A percentile compares a stretch with the other conserved stretches of the same genome.
phyloP scores from a whole-genome alignment of 2,113 vertebrate species.

The Paratilapia polleni region DNA sequence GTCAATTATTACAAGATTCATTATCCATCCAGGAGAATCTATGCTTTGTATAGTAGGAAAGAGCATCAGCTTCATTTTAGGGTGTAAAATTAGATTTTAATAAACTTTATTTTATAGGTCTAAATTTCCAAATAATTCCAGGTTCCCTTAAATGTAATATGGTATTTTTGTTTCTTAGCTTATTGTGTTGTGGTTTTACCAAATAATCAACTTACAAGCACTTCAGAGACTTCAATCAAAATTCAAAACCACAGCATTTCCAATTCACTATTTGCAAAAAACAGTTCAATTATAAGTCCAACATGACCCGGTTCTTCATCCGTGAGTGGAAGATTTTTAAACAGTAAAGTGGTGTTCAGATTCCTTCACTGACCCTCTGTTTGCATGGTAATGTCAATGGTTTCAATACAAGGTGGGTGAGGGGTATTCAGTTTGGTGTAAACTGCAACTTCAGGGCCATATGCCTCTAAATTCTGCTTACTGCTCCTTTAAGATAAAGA shows the following conservation, averaged over 20 bases:
- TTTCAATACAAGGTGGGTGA: background rate
- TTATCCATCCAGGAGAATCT: background rate
- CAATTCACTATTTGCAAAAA: background rate
- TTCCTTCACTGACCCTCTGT: background rate
- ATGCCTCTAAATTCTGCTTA: background rate
- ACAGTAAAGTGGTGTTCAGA: background rate
- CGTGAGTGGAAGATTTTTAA: background rate
- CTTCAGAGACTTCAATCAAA: background rate
- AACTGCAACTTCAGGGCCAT: background rate
- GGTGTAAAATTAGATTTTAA: background rate
- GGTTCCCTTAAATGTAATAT: background rate
- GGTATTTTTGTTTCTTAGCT: too few relatives aligned
- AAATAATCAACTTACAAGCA: background rate
- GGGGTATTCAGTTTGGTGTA: background rate
- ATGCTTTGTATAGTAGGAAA: background rate
- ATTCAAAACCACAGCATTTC: background rate
- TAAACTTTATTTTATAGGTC: background rate
- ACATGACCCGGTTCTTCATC: background rate
- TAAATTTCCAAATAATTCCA: background rate
- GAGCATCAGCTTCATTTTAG: background rate
- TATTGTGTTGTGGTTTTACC: too few relatives aligned
- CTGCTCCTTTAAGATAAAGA: background rate
- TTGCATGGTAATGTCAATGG: background rate
- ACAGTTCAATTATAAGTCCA: background rate
- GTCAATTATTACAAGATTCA: too few relatives aligned